A percentile compares a stretch with the other conserved stretches of the same genome.
phyloP scores from a whole-genome alignment of 2,888 invertebrate genomes.

The Gortyna flavago region DNA sequence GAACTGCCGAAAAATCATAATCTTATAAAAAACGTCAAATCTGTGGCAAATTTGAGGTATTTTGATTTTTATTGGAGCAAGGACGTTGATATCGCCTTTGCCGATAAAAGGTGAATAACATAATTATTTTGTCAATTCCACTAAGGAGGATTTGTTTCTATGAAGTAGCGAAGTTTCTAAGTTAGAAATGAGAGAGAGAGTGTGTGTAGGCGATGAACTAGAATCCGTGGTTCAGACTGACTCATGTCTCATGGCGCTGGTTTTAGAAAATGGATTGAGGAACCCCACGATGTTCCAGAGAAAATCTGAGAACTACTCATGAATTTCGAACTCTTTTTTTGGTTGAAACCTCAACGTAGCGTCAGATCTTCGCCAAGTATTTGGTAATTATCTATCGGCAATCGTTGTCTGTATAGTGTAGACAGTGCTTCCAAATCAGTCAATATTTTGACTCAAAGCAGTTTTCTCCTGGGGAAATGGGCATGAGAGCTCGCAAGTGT shows the following conservation, averaged over 20 bases:
- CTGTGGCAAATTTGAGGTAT: conserved; percentile 35
- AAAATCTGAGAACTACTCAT: not conserved
- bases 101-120: conserved; percentile 45
- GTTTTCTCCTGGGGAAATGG: not conserved
- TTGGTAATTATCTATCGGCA: not conserved
- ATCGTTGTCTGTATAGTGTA: not conserved
- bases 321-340: not conserved
- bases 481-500: not conserved
- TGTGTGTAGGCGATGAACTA: conserved; percentile 28
- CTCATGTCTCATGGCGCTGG: conserved; percentile 3
- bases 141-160: conserved; percentile 11
- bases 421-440: not conserved
- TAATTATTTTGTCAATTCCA: conserved; percentile 27
- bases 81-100: conserved; percentile 29
- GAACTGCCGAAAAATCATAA: not conserved
- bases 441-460: not conserved
- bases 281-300: not conserved
- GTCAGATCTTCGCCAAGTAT: not conserved
- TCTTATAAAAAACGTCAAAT: conserved; percentile 20
- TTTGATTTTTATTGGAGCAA: conserved; percentile 33
- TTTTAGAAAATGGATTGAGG: not conserved
- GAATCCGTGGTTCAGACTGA: conserved; percentile 13
- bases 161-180: conserved; percentile 11
- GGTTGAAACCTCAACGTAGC: not conserved
- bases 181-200: conserved; percentile 32